Evolutionary conservation across 2,113 vertebrate genomes (phyloP).

Genomic region (Ammodytes marinus): DNA sequence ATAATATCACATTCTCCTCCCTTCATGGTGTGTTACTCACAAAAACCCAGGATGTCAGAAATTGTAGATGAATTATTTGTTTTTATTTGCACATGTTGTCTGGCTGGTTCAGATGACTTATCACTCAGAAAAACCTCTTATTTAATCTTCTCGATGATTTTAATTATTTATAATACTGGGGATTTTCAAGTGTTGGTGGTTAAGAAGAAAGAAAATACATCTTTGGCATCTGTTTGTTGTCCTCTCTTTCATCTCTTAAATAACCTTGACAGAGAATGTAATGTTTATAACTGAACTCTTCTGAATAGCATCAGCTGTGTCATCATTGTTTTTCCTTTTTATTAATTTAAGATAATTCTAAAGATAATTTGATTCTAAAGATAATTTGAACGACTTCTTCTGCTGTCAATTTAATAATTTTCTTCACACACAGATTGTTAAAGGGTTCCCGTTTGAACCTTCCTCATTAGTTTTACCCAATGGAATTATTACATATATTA

Average conservation of each 20-base stretch:
- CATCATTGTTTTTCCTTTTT: constrained; percentile 14
- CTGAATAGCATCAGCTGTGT: background rate
- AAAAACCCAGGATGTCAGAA: constrained; percentile 10
- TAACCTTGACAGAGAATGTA: background rate
- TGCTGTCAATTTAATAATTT: background rate
- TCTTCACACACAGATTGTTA: constrained; percentile 15
- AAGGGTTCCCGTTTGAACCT: background rate
- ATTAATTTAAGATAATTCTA: constrained; percentile 8
- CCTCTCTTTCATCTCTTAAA: constrained; percentile 18
- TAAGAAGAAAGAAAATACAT: constrained; percentile 9
- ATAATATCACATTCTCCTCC: constrained; percentile 28
- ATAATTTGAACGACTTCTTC: constrained; percentile 10
- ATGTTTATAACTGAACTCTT: constrained; percentile 9
- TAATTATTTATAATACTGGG: constrained; percentile 67
- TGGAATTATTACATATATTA: constrained; percentile 21
- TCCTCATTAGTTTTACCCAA: constrained; percentile 10
- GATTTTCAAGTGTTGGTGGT: constrained; percentile 20
- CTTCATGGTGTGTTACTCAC: constrained; percentile 15
- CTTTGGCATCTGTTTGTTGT: background rate
- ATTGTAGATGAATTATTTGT: constrained; percentile 30
- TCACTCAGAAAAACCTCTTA: constrained; percentile 51
- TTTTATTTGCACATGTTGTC: constrained; percentile 78
- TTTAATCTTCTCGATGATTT: constrained; percentile 60
- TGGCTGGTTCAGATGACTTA: constrained; percentile 83
- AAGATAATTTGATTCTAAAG: constrained; percentile 4